These are phyloP conservation scores for Arge pagana DNA, from an alignment of 2,888 invertebrate genomes.

Conservation along the genomic window DNA sequence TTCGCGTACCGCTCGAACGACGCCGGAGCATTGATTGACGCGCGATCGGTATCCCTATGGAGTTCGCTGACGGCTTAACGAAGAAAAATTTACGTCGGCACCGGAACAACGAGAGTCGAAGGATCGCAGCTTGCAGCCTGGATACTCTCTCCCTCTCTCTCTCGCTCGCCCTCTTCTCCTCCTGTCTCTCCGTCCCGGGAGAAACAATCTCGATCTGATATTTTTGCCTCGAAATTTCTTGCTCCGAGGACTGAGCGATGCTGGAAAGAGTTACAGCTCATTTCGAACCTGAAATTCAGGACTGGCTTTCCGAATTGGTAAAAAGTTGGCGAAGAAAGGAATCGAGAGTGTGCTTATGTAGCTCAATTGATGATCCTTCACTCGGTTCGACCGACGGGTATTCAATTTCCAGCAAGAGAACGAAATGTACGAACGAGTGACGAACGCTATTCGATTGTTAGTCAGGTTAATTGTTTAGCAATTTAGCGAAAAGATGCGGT, in stretches of 20 bases:
- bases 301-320: background rate
- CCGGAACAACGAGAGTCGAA: background rate
- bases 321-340: background rate
- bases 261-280: slow-evolving; percentile 11
- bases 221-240: slow-evolving; percentile 7
- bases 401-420: too few species aligned
- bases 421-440: too few species aligned
- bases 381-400: too few species aligned
- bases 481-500: too few species aligned
- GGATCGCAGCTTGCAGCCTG: too few species aligned
- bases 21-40: background rate
- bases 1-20: background rate
- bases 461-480: too few species aligned
- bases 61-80: background rate
- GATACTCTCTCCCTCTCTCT: too few species aligned
- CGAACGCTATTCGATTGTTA: too few species aligned
- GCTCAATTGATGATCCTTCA: slow-evolving; percentile 9
- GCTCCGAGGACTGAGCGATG: background rate
- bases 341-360: background rate
- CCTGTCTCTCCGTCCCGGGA: too few species aligned
- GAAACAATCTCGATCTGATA: background rate
- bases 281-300: background rate
- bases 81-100: background rate
- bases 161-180: too few species aligned
- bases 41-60: background rate